These are phyloP conservation scores for Cuculus canorus DNA, from an alignment of 2,797 vertebrate species.

Conservation along the genomic window DNA sequence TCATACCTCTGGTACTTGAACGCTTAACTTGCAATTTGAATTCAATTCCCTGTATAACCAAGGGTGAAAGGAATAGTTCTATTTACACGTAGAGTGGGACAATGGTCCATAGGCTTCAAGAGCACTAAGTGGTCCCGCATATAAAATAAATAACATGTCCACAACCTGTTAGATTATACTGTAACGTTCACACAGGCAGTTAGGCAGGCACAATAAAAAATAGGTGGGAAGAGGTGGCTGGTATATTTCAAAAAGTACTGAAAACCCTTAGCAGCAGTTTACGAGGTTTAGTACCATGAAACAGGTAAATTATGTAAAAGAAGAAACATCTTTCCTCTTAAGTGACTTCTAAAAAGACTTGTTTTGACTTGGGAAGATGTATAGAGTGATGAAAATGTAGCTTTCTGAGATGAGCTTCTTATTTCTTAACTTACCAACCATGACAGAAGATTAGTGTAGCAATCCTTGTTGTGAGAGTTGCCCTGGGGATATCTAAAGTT, in stretches of 20 bases:
- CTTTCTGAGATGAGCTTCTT: not conserved
- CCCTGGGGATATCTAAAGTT: not conserved
- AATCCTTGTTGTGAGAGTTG: not conserved
- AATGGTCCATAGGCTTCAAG: not conserved
- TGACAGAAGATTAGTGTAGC: not conserved
- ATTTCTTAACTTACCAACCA: not conserved
- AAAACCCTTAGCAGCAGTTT: constrained; percentile 14
- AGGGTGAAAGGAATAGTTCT: not conserved
- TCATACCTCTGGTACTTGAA: not conserved
- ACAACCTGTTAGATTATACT: not conserved
- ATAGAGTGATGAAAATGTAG: not conserved
- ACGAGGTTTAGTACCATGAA: not conserved
- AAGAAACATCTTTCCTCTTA: not conserved
- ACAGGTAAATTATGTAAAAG: not conserved
- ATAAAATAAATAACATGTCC: not conserved
- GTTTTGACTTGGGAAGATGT: not conserved
- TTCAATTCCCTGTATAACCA: not conserved
- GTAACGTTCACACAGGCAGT: not conserved
- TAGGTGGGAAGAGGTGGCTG: constrained; percentile 5
- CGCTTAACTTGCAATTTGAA: not conserved
- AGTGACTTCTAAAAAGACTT: not conserved
- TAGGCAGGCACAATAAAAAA: not conserved
- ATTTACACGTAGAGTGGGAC: not conserved
- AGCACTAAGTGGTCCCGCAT: not conserved
- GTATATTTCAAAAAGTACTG: not conserved